phyloP scores from a whole-genome alignment of 2,113 vertebrate species.

The Mastomys coucha region DNA sequence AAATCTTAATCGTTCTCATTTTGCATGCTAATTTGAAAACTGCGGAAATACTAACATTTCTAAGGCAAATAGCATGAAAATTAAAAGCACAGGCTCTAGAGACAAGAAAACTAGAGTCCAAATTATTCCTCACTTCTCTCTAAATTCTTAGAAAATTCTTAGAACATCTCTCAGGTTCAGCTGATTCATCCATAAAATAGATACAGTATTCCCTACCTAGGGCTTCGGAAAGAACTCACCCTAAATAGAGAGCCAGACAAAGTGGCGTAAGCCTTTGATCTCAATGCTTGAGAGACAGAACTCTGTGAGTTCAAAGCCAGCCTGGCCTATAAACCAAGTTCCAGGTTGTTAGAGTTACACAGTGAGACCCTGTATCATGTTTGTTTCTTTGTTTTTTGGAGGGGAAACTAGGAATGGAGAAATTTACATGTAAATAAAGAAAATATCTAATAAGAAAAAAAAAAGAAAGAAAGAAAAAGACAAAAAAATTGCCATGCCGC shows the following conservation, averaged over 20 bases:
- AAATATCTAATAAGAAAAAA: no score
- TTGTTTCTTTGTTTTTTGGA: no score
- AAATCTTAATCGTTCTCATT: slow-evolving; percentile 49
- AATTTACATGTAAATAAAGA: no score
- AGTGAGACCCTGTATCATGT: background rate
- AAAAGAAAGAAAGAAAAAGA: background rate
- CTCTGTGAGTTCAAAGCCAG: background rate
- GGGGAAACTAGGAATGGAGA: no score
- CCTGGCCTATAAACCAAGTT: background rate
- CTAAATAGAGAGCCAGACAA: background rate
- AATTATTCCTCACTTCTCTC: slow-evolving; percentile 24
- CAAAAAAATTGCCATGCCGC: background rate
- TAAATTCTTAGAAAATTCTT: slow-evolving; percentile 2
- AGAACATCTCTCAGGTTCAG: background rate
- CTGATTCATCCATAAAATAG: slow-evolving; percentile 10
- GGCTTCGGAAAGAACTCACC: background rate
- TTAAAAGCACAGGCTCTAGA: slow-evolving; percentile 18
- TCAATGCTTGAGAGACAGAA: background rate
- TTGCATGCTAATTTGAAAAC: slow-evolving; percentile 55
- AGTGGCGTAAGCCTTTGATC: background rate
- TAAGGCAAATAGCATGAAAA: background rate
- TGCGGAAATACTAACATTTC: slow-evolving; percentile 41
- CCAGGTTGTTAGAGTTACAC: background rate
- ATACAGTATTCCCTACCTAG: slow-evolving; percentile 4
- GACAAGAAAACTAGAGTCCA: background rate